A percentile compares a stretch with the other conserved stretches of the same genome.
These are phyloP conservation scores for Tangara arthus DNA, from an alignment of 2,797 vertebrate genomes.

Conservation along the genomic window DNA sequence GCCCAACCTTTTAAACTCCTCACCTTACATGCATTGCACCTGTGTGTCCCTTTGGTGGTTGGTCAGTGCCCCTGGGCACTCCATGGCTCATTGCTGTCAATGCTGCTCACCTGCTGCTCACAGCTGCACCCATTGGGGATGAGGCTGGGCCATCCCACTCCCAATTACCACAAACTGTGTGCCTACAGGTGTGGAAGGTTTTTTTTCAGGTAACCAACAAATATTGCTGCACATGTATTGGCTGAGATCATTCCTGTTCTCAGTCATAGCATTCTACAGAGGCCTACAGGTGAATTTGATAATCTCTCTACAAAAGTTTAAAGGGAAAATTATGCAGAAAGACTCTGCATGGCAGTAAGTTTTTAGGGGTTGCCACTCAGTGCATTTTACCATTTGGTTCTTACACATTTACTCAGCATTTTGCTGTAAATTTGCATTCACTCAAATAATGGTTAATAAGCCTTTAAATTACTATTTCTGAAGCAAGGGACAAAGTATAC, in stretches of 20 bases:
- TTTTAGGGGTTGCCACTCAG: neutral
- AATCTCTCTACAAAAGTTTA: neutral
- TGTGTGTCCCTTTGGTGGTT: neutral
- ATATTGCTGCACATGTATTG: neutral
- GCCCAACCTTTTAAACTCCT: neutral
- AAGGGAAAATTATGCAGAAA: neutral
- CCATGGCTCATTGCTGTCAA: neutral
- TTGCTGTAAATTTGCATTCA: neutral
- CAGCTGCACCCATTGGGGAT: neutral
- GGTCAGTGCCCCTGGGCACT: neutral
- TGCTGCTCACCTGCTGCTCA: neutral
- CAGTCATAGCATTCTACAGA: neutral
- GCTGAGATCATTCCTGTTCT: neutral
- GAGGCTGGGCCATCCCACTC: rapidly evolving
- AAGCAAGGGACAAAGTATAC: neutral
- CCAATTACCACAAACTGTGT: neutral
- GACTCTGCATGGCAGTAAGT: neutral
- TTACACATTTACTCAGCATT: neutral
- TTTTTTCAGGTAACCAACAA: neutral
- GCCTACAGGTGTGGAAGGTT: neutral
- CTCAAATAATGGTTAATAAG: neutral
- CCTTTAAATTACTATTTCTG: neutral
- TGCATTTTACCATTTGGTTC: neutral
- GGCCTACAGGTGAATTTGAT: neutral
- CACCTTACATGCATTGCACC: rapidly evolving